phyloP scores from a whole-genome alignment of 1,140 invertebrate species.

The Atta texana region DNA sequence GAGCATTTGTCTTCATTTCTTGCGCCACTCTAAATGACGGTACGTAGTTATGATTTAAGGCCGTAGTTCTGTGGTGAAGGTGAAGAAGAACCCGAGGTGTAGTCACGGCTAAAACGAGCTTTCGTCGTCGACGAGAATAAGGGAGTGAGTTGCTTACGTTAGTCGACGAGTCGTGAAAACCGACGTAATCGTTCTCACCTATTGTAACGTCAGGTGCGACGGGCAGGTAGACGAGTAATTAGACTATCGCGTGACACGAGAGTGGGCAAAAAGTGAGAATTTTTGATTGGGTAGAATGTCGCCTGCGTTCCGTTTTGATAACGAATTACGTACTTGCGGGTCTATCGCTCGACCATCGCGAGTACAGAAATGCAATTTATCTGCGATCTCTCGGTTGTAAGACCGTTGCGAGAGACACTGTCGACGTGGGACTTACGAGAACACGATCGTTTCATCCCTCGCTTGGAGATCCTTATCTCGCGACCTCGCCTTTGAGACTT shows the following conservation, averaged over 20 bases:
- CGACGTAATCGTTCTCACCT: constrained; percentile 52
- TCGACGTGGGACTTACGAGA: background rate
- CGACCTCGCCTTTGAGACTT: background rate
- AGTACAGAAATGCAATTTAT: constrained; percentile 8
- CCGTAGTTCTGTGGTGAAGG: constrained; percentile 64
- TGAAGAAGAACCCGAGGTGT: constrained; percentile 38
- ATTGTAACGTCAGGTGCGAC: background rate
- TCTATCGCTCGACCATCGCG: background rate
- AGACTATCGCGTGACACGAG: constrained; percentile 67
- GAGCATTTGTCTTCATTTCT: constrained; percentile 83
- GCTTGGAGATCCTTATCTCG: constrained; percentile 19
- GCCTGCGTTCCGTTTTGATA: constrained; percentile 9
- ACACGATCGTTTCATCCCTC: constrained; percentile 23
- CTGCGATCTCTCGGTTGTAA: background rate
- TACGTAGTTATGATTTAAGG: constrained; percentile 82
- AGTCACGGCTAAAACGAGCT: constrained; percentile 1
- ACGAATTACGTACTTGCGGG: background rate
- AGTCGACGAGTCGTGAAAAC: background rate
- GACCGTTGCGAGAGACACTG: background rate
- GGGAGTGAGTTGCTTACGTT: constrained; percentile 33
- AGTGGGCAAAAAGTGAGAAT: constrained; percentile 14
- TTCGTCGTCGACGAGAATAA: constrained; percentile 13
- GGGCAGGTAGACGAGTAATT: constrained; percentile 65
- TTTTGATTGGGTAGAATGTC: background rate
- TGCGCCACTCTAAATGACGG: constrained; percentile 75